Evolutionary conservation across 2,888 invertebrate species (phyloP), one percentile per base, ranked within the genome.

Genomic region (Nematopogon swammerdamellus): DNA sequence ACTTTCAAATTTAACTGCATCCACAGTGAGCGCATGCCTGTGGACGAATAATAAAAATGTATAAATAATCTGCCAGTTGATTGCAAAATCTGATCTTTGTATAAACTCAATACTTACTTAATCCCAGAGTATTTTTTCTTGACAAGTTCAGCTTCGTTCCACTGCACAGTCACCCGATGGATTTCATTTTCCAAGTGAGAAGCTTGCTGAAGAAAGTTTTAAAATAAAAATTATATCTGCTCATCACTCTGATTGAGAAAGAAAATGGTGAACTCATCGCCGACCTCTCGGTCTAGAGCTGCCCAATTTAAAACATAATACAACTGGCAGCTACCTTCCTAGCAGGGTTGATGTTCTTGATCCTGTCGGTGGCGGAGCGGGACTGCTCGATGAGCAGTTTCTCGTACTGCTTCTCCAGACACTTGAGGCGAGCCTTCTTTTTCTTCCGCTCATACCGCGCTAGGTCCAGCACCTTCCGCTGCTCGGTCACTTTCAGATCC

Each of bases 81-180:
- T 10, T 18, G 8, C 17, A 19, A 45, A n/a, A 42, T n/a, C n/a
- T n/a, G n/a, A n/a, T n/a, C n/a, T n/a, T n/a, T n/a, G n/a, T n/a
- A n/a, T n/a, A n/a, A n/a, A n/a, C n/a, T 46, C 19, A 44, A n/a
- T 17, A 43, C 64, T 52, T 68, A 76, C 72, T 85, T 83, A 50
- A 92, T 91, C 1, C 85, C 84, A 36, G 82, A 72, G 61, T 92
- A 92, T 63, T 91, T 91, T 62, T 87, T 88, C 56, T 86, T 85
- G 6, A 92, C 85, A 55, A 91, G 84, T 58, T 88, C 86, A 0
- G 91, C 91, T 67, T 92, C 92, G 61, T 89, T 86, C 81, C 89
- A 87, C 72, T 92, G 91, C 29, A 92, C 87, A 49, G 89, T 83
- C 0, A 91, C 85, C 52, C 88, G 86, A 62, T 92, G 91, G 52